These are phyloP conservation scores for Dromiciops gliroides DNA, from an alignment of 2,113 vertebrate genomes.

Conservation along the genomic window DNA sequence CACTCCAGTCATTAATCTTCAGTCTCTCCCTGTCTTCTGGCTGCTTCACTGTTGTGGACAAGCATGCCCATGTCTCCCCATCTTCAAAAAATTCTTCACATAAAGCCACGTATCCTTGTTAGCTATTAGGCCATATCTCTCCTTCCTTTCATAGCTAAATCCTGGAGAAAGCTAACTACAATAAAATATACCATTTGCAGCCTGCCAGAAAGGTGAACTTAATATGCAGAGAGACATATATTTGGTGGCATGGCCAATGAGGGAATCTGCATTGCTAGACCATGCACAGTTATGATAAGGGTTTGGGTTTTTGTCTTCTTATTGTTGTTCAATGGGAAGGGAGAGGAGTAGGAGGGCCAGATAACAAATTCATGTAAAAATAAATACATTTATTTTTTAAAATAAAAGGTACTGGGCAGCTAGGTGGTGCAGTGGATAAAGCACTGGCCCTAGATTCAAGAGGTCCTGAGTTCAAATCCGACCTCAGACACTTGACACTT, in stretches of 20 bases:
- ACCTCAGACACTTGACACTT: too few species aligned
- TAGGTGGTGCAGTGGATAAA: too few species aligned
- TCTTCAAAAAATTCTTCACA: background rate
- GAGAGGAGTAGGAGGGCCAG: background rate
- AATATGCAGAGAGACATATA: background rate
- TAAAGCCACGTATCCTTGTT: background rate
- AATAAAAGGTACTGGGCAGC: too few species aligned
- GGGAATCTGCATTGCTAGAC: background rate
- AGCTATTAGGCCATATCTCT: background rate
- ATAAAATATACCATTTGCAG: background rate
- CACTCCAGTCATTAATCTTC: background rate
- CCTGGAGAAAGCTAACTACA: background rate
- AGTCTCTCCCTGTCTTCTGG: background rate
- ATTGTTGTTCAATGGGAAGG: background rate
- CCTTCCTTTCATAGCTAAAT: background rate
- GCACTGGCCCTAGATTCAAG: too few species aligned
- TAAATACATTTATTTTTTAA: background rate
- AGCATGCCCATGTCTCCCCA: background rate
- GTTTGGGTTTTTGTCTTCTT: background rate
- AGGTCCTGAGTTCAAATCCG: too few species aligned
- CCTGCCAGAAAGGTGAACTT: background rate
- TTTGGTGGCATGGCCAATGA: background rate
- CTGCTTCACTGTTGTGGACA: background rate
- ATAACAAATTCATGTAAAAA: background rate
- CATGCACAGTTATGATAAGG: too few species aligned